Evolutionary conservation across 2,797 vertebrate genomes (phyloP).

Genomic region (Geotrypetes seraphini): DNA sequence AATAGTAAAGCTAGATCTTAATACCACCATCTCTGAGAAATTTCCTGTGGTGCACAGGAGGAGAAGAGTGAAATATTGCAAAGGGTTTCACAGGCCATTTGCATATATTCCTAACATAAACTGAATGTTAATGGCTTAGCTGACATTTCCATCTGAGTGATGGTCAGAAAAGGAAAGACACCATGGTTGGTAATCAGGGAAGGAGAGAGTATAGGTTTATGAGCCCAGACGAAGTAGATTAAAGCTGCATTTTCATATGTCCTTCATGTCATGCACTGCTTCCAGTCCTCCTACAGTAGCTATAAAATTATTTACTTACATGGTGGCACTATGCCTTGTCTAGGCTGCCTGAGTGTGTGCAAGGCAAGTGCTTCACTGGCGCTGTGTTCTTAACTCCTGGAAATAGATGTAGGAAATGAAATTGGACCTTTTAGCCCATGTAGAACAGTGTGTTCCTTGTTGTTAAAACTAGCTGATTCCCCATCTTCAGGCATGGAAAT

Average conservation of each 20-base stretch:
- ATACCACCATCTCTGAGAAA: no score
- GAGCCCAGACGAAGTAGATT: constrained; percentile 10
- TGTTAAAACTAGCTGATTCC: not conserved
- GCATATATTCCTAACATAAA: constrained; percentile 21
- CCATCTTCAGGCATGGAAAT: no score
- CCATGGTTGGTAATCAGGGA: not conserved
- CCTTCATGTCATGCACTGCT: not conserved
- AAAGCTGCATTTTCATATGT: constrained; percentile 4
- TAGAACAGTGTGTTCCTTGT: no score
- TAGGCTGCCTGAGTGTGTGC: not conserved
- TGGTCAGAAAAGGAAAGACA: constrained; percentile 4
- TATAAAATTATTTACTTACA: constrained; percentile 5
- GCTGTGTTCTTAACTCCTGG: not conserved
- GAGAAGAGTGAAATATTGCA: not conserved
- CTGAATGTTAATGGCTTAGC: constrained; percentile 9
- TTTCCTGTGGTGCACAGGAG: constrained; percentile 2
- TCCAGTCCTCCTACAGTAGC: constrained; percentile 8
- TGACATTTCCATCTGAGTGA: constrained; percentile 11
- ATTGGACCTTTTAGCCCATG: not conserved
- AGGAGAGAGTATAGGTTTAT: constrained; percentile 9
- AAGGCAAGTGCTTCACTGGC: no score
- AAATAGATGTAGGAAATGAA: constrained; percentile 1
- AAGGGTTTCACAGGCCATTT: not conserved
- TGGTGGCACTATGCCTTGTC: not conserved
- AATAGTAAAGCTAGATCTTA: no score